Percentiles rank a stretch among this genome's conserved stretches.
These are phyloP conservation scores for Tolmerus cingulatus DNA, from an alignment of 2,888 invertebrate genomes.

Conservation along the genomic window DNA sequence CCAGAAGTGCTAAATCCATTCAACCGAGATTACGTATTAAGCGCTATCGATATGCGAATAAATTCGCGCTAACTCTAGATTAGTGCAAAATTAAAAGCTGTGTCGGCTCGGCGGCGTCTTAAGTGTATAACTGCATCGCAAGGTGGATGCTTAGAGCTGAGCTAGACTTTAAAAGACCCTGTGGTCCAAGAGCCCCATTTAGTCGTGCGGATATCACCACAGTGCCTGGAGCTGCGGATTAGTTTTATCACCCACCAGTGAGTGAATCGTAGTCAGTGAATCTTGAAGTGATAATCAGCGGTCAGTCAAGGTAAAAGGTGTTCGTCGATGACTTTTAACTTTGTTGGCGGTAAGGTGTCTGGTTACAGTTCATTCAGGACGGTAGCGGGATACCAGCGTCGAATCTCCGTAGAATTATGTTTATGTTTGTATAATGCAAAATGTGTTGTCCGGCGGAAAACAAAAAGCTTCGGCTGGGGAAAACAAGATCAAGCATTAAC, in stretches of 20 bases:
- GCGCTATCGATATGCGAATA: constrained; percentile 6
- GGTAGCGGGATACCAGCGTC: neutral
- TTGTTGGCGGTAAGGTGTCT: neutral
- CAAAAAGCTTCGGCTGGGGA: neutral
- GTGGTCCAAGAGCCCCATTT: constrained; percentile 10
- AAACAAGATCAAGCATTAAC: neutral
- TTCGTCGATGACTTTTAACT: neutral
- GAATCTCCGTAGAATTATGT: neutral
- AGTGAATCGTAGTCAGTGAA: constrained; percentile 15
- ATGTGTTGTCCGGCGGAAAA: neutral
- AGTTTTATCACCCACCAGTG: neutral
- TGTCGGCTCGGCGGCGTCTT: neutral
- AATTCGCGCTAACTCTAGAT: neutral
- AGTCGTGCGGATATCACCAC: constrained; percentile 24
- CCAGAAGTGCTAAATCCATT: constrained; percentile 3
- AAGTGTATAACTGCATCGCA: neutral
- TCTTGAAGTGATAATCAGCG: constrained; percentile 41
- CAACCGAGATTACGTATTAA: constrained; percentile 18
- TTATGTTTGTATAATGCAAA: neutral
- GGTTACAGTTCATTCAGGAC: neutral
- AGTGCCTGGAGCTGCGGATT: constrained; percentile 1
- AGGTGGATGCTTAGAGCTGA: constrained; percentile 1
- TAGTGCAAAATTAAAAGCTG: neutral
- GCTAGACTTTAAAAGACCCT: constrained; percentile 40
- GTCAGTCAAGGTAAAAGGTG: constrained; percentile 27